Conservation (phyloP, 2,888 invertebrate species). For the Drosophila mettleri region DNA sequence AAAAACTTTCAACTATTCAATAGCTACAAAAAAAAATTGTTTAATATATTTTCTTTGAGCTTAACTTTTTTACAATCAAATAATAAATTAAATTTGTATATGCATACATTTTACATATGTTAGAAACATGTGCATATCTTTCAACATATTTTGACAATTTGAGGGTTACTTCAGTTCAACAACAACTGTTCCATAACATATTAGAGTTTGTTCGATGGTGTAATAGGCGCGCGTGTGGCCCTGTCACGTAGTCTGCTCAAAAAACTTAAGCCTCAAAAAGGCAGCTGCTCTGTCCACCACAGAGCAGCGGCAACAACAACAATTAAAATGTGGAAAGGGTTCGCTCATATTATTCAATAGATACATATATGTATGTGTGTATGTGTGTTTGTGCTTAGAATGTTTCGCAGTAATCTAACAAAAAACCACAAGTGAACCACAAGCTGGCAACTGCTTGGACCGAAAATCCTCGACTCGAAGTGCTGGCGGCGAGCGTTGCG, state of each 20-base stretch:
- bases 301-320: constrained; percentile 29
- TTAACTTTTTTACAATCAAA: too few relatives aligned
- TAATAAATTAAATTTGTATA: background rate
- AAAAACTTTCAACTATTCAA: too few relatives aligned
- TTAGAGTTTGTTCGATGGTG: constrained; percentile 35
- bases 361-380: background rate
- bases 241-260: constrained; percentile 58
- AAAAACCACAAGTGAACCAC: constrained; percentile 48
- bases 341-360: constrained; percentile 28
- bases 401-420: constrained; percentile 61
- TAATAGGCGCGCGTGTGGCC: constrained; percentile 80
- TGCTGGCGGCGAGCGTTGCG: constrained; percentile 62
- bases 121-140: background rate
- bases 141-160: constrained; percentile 8
- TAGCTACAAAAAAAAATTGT: too few relatives aligned
- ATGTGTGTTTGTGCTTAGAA: constrained; percentile 13
- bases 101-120: background rate
- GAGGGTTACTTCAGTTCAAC: constrained; percentile 38
- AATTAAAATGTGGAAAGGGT: constrained; percentile 80
- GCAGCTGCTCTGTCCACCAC: constrained; percentile 57
- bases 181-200: constrained; percentile 28
- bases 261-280: constrained; percentile 63
- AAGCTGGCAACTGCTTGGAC: constrained; percentile 36
- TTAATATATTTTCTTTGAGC: too few relatives aligned
- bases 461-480: constrained; percentile 72